Conservation (phyloP, 2,797 vertebrate genomes). For the Parambassis ranga region DNA sequence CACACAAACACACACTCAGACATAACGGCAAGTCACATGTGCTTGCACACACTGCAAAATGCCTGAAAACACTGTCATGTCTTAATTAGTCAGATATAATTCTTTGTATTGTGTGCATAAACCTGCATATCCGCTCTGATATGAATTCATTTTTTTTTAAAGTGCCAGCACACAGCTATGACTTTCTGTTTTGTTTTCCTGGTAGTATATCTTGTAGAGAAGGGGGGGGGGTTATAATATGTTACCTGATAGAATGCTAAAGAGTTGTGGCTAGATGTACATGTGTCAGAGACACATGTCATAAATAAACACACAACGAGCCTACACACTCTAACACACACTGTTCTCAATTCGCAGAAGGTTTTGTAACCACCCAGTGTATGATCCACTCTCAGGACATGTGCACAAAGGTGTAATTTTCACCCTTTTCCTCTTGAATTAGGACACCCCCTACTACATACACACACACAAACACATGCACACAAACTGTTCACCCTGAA, state of each 20-base stretch:
- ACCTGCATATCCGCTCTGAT: too few species aligned
- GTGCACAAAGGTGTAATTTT: constrained; percentile 89
- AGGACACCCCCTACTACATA: constrained; percentile 29
- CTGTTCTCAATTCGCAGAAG: constrained; percentile 50
- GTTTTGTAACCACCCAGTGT: constrained; percentile 71
- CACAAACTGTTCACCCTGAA: constrained; percentile 6
- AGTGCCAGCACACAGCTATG: too few species aligned
- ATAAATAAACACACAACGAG: constrained; percentile 7
- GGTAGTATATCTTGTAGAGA: too few species aligned
- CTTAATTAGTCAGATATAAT: background rate
- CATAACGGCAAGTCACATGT: constrained; percentile 39
- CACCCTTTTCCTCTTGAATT: constrained; percentile 72
- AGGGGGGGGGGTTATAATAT: too few species aligned
- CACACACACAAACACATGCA: constrained; percentile 1
- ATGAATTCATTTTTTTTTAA: too few species aligned
- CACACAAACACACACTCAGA: constrained; percentile 36
- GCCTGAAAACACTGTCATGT: constrained; percentile 4
- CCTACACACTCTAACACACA: constrained; percentile 2
- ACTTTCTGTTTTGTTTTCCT: too few species aligned
- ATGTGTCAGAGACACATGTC: background rate
- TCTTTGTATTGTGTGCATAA: background rate
- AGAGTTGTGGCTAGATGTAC: too few species aligned
- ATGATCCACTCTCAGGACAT: constrained; percentile 81
- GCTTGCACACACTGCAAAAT: constrained; percentile 19
- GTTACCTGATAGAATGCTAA: too few species aligned